These are phyloP conservation scores for Liparis tanakae DNA, from an alignment of 2,797 vertebrate genomes.

Conservation along the genomic window DNA sequence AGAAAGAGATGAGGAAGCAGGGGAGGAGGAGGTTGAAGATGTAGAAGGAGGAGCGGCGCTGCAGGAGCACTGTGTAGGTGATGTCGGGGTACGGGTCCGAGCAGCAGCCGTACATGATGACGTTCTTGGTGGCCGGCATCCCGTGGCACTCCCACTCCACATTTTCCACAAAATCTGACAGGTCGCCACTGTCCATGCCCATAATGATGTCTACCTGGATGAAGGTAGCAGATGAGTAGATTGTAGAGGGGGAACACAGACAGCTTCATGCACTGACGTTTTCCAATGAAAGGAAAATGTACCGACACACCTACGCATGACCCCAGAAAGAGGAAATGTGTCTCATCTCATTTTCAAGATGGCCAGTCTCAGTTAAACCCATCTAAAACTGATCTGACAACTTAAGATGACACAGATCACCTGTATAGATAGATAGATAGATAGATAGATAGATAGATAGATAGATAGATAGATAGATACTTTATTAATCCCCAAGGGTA, in stretches of 20 bases:
- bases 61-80: conserved; percentile 94
- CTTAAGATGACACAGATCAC: not conserved
- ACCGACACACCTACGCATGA: not conserved
- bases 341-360: conserved; percentile 4
- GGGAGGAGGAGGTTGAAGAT: conserved; percentile 97
- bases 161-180: conserved; percentile 96
- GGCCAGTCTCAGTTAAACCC: not conserved
- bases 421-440: no score
- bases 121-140: conserved; percentile 95
- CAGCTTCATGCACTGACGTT: not conserved
- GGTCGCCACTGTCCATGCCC: conserved; percentile 91
- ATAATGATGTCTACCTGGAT: conserved; percentile 91
- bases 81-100: conserved; percentile 97
- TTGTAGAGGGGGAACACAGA: not conserved
- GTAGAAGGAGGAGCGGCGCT: conserved; percentile 96
- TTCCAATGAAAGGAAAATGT: not conserved
- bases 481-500: no score
- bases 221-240: not conserved
- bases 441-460: no score
- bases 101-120: conserved; percentile 97
- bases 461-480: no score
- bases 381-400: not conserved
- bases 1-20: conserved; percentile 96
- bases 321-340: not conserved
- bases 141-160: conserved; percentile 97